A percentile compares a stretch with the other conserved stretches of the same genome.
phyloP scores from a whole-genome alignment of 1,140 invertebrate genomes.

The Calephelis nemesis region DNA sequence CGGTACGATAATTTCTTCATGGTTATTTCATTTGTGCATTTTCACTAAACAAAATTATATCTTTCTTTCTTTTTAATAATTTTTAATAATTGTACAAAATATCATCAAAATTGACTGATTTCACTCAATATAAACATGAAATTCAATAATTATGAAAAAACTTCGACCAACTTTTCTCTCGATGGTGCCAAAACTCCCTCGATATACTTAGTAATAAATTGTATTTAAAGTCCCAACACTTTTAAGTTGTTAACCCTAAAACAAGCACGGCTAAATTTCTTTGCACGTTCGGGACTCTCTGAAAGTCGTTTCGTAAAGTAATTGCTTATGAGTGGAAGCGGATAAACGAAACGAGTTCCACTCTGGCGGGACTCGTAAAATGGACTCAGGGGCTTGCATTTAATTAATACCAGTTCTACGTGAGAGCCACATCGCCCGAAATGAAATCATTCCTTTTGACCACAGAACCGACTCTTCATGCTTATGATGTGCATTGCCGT shows the following conservation, averaged over 20 bases:
- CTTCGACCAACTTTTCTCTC: too few relatives aligned
- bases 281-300: slow-evolving; percentile 57
- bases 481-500: slow-evolving; percentile 15
- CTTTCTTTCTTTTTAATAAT: too few relatives aligned
- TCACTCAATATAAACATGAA: too few relatives aligned
- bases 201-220: not conserved
- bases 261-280: slow-evolving; percentile 61
- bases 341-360: slow-evolving; percentile 71
- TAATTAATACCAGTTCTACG: slow-evolving; percentile 69
- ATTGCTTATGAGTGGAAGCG: slow-evolving; percentile 75
- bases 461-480: slow-evolving; percentile 51
- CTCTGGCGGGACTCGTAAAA: slow-evolving; percentile 65
- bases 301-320: slow-evolving; percentile 64
- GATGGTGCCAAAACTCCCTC: too few relatives aligned
- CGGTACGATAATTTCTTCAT: too few relatives aligned
- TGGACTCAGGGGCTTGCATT: slow-evolving; percentile 72
- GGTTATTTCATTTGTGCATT: too few relatives aligned
- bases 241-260: slow-evolving; percentile 34
- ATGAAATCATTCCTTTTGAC: slow-evolving; percentile 66
- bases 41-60: too few relatives aligned
- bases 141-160: too few relatives aligned
- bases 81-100: too few relatives aligned
- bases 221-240: not conserved
- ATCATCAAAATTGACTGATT: too few relatives aligned
- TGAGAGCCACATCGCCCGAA: slow-evolving; percentile 55